phyloP scores from a whole-genome alignment of 2,113 vertebrate genomes.

The Phoxinus phoxinus region DNA sequence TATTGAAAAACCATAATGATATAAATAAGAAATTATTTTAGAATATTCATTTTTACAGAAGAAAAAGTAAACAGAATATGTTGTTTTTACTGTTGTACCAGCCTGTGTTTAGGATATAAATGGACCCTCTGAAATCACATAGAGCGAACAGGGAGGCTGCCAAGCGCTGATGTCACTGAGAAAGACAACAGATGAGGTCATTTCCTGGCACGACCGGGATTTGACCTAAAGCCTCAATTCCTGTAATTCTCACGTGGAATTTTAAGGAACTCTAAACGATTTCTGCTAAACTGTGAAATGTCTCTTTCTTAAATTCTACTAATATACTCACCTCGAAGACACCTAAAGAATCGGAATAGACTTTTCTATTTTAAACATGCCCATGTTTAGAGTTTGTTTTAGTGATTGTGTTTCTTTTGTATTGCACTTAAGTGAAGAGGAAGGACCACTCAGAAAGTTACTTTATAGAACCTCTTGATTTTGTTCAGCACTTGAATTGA shows the following conservation, averaged over 20 bases:
- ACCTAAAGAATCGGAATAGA: background rate
- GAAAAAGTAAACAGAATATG: background rate
- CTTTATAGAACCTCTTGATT: conserved; percentile 14
- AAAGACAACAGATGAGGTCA: conserved; percentile 39
- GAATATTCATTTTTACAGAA: background rate
- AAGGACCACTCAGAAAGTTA: conserved; percentile 15
- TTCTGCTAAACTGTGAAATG: conserved; percentile 47
- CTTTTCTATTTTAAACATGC: conserved; percentile 19
- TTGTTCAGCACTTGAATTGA: background rate
- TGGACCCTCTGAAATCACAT: background rate
- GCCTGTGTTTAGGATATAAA: background rate
- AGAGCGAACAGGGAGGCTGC: background rate
- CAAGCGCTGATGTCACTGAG: conserved; percentile 1
- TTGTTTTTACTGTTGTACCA: background rate
- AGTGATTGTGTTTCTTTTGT: background rate
- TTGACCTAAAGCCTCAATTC: conserved; percentile 5
- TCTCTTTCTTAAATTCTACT: conserved; percentile 1
- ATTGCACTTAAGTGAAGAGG: background rate
- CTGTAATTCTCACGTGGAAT: background rate
- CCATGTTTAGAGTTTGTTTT: background rate
- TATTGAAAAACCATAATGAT: background rate
- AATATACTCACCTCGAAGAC: background rate
- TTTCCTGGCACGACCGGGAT: conserved; percentile 32
- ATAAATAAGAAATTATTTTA: background rate
- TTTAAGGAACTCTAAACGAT: conserved; percentile 34